phyloP scores from a whole-genome alignment of 2,113 vertebrate genomes.

The Sphyrna mokarran region DNA sequence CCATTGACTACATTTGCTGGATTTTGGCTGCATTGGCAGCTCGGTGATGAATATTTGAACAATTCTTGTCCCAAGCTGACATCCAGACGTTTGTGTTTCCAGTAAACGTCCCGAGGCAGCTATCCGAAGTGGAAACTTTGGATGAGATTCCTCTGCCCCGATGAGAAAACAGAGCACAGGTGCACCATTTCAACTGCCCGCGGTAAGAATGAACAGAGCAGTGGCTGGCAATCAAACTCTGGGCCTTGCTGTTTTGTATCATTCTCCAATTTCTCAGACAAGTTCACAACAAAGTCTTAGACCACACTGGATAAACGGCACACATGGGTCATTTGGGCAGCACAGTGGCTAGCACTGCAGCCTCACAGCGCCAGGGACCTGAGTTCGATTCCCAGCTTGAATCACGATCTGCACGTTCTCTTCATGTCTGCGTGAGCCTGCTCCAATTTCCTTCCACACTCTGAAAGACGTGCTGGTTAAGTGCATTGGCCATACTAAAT shows the following conservation, averaged over 20 bases:
- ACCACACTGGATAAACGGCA: too few species aligned
- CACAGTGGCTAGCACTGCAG: too few species aligned
- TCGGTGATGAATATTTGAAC: not conserved
- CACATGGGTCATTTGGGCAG: too few species aligned
- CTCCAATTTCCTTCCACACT: too few species aligned
- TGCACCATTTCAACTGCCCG: not conserved
- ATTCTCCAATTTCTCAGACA: not conserved
- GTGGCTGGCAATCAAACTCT: not conserved
- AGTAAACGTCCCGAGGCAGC: not conserved
- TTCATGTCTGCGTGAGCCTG: too few species aligned
- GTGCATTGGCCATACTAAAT: too few species aligned
- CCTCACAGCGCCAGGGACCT: too few species aligned
- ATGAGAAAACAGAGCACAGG: not conserved
- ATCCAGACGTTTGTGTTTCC: not conserved
- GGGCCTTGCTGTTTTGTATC: not conserved
- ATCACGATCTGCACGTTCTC: too few species aligned
- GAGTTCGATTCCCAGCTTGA: too few species aligned
- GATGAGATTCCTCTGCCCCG: not conserved
- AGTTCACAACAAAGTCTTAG: not conserved
- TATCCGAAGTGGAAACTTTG: not conserved
- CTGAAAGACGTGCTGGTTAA: too few species aligned
- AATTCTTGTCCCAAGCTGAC: not conserved
- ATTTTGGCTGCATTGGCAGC: not conserved
- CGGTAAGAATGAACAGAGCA: not conserved
- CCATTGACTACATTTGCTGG: not conserved